phyloP scores from a whole-genome alignment of 2,113 vertebrate species.

The Melanerpes formicivorus region DNA sequence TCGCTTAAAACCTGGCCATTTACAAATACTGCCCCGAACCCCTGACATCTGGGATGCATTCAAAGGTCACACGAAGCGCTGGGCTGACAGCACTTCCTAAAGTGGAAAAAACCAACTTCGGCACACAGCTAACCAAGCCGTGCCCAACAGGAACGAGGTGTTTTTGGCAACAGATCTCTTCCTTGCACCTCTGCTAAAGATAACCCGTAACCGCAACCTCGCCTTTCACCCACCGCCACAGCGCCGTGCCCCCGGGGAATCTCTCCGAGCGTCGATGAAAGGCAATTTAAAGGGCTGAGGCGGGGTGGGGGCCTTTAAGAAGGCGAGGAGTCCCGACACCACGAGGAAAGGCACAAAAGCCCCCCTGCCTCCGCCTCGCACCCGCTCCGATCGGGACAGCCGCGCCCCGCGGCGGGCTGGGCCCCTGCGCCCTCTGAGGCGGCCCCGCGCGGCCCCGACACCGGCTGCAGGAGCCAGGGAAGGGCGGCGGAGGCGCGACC shows the following conservation, averaged over 20 bases:
- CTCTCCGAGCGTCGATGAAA: fast-evolving
- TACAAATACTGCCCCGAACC: fast-evolving
- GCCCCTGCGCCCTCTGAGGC: neutral
- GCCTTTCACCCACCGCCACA: neutral
- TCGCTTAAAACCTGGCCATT: neutral
- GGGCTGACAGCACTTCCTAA: neutral
- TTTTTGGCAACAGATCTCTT: fast-evolving
- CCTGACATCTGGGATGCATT: fast-evolving
- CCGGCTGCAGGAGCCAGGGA: too few relatives aligned
- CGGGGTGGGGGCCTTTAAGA: fast-evolving
- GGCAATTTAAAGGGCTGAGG: neutral
- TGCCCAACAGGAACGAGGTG: fast-evolving
- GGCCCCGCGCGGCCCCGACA: too few relatives aligned
- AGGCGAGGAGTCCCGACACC: fast-evolving
- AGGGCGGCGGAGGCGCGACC: neutral
- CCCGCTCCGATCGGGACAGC: neutral
- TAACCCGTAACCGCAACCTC: too few relatives aligned
- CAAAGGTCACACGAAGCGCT: neutral
- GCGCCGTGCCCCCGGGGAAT: neutral
- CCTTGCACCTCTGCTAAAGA: neutral
- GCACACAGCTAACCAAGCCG: fast-evolving
- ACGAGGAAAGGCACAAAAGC: fast-evolving
- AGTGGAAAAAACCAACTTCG: fast-evolving
- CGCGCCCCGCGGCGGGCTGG: neutral
- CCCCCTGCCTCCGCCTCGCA: fast-evolving